Evolutionary conservation across 2,888 invertebrate species (phyloP).

Genomic region (Campoplex nolae): DNA sequence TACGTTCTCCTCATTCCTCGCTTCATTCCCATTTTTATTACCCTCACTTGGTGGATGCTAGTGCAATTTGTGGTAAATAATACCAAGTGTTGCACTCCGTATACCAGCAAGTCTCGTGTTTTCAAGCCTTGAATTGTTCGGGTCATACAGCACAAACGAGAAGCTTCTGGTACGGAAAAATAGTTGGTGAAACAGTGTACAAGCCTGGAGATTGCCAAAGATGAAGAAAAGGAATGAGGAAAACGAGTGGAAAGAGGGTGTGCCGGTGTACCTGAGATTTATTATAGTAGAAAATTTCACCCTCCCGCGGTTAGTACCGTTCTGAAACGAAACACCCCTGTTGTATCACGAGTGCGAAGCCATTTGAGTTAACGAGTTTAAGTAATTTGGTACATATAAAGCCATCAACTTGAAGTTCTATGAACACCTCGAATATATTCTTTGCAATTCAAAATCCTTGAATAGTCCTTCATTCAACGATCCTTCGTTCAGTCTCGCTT

Average conservation of each 20-base stretch:
- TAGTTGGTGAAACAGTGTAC: slow-evolving; percentile 3
- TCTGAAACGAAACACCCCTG: slow-evolving; percentile 4
- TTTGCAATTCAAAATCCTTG: not conserved
- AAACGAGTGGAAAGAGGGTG: slow-evolving; percentile 33
- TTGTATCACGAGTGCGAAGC: slow-evolving; percentile 37
- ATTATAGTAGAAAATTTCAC: slow-evolving; percentile 49
- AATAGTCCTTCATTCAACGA: not conserved
- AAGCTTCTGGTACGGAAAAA: slow-evolving; percentile 15
- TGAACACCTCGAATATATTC: slow-evolving; percentile 23
- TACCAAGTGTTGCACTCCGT: slow-evolving; percentile 44
- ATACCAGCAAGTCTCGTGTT: slow-evolving; percentile 26
- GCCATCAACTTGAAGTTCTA: slow-evolving; percentile 14
- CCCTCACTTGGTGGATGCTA: slow-evolving; percentile 28
- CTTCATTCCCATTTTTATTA: slow-evolving; percentile 45
- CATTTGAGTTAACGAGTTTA: slow-evolving; percentile 21
- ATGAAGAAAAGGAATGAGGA: slow-evolving; percentile 40
- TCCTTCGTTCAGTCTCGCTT: slow-evolving; percentile 11
- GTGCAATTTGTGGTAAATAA: slow-evolving; percentile 62
- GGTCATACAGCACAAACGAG: not conserved
- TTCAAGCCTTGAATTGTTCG: slow-evolving; percentile 29
- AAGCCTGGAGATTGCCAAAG: slow-evolving; percentile 15
- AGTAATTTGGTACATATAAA: slow-evolving; percentile 10
- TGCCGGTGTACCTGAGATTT: slow-evolving; percentile 44
- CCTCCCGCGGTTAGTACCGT: slow-evolving; percentile 15
- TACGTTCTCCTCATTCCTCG: slow-evolving; percentile 35